Percentiles rank a stretch among this genome's conserved stretches.
Evolutionary conservation across 2,888 invertebrate species (phyloP).

Genomic region (Strigamia crassipes): DNA sequence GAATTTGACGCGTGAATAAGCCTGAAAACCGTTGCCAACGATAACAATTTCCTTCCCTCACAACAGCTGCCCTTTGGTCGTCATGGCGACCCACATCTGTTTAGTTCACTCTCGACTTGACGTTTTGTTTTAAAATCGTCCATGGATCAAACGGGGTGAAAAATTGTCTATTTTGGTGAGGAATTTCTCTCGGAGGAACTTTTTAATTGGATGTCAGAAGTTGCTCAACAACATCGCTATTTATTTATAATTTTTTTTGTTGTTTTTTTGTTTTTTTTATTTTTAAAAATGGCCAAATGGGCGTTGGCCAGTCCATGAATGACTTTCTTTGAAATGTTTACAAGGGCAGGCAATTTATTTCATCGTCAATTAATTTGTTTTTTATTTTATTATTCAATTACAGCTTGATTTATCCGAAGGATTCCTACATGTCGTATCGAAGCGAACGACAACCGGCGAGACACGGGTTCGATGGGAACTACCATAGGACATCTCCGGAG

Average conservation of each 20-base stretch:
- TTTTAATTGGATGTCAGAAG: background rate
- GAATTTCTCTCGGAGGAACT: background rate
- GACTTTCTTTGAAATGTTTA: constrained; percentile 15
- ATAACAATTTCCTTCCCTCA: background rate
- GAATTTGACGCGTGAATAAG: constrained; percentile 19
- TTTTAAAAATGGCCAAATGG: background rate
- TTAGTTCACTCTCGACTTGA: background rate
- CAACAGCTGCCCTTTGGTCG: constrained; percentile 16
- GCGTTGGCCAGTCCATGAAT: constrained; percentile 1
- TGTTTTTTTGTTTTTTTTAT: no score
- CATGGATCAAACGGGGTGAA: background rate
- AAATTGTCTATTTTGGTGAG: background rate
- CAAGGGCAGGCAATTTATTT: constrained; percentile 16
- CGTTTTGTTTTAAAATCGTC: background rate
- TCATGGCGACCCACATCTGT: constrained; percentile 25
- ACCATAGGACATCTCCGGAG: constrained; percentile 72
- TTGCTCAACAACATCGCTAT: background rate
- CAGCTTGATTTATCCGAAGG: constrained; percentile 70
- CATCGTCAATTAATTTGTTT: background rate
- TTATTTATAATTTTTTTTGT: background rate
- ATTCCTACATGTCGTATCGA: constrained; percentile 74
- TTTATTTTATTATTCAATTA: background rate
- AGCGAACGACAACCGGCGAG: constrained; percentile 62
- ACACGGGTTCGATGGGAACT: constrained; percentile 70
- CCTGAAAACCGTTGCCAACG: background rate